These are phyloP conservation scores for Apteryx owenii DNA, from an alignment of 2,113 vertebrate species.

Conservation along the genomic window DNA sequence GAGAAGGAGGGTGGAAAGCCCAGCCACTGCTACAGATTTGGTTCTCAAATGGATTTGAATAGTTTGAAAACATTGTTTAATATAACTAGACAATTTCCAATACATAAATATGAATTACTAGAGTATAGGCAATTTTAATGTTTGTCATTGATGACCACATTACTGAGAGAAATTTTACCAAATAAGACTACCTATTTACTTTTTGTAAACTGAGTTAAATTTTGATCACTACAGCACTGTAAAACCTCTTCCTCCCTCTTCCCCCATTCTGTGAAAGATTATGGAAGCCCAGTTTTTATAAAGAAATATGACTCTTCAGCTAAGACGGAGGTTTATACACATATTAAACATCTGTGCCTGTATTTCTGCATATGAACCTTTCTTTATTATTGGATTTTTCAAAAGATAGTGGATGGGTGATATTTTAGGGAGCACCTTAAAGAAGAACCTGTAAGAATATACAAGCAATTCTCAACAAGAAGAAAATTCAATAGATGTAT, in stretches of 20 bases:
- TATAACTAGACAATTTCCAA: neutral
- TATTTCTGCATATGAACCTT: neutral
- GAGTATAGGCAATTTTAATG: neutral
- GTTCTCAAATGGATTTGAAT: constrained; percentile 9
- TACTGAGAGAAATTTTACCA: neutral
- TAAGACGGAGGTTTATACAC: neutral
- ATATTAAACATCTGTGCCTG: neutral
- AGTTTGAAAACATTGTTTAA: neutral
- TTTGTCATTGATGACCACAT: neutral
- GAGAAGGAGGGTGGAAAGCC: neutral
- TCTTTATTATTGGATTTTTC: neutral
- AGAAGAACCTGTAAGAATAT: neutral
- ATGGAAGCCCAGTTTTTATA: neutral
- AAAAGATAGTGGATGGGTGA: neutral
- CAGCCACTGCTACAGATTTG: neutral
- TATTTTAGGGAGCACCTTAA: neutral
- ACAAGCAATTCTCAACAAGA: neutral
- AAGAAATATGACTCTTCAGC: neutral
- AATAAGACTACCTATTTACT: neutral
- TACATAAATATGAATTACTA: neutral
- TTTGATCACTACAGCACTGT: neutral
- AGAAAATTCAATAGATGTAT: neutral
- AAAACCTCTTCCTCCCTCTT: neutral
- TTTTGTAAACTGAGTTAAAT: neutral
- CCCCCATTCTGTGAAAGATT: neutral